Base-by-base conservation (phyloP, 1,140 invertebrate species). In the Ceratosolen fusciceps region DNA sequence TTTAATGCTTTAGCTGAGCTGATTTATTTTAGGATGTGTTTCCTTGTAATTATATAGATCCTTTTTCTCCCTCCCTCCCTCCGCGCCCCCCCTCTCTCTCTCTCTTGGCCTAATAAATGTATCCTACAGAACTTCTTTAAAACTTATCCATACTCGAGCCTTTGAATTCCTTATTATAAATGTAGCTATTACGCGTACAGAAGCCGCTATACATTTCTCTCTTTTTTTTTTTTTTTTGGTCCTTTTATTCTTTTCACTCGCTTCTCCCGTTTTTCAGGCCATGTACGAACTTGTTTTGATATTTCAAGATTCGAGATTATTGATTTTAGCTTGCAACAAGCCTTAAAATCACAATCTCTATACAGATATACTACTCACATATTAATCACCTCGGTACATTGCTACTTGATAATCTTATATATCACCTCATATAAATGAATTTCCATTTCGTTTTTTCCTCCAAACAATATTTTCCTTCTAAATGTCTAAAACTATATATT, bases 11-110 rank as follows among this genome's bases (percentile, higher is more conserved):
- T 26, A 34, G 19, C 8, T 29, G 26, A 43, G 65, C 52, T 70
- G 65, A 77, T 77, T 77, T 77, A 77, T 77, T 68, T 68, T 49
- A 10, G n/a, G 21, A 65, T 37, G 43, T 29, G 31, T 60, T 43
- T 62, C 7, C 4, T 60, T 60, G 24, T 60, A 74, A 60, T 74
- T 65, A 65, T 60, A 29, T 26, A 21, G 49, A 58, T 14, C 12
- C 49, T 52, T 73, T 73, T 72, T 65, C n/a, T n/a, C n/a, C n/a
- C n/a, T n/a, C n/a, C n/a, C n/a, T n/a, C n/a, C n/a, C n/a, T n/a
- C n/a, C n/a, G n/a, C n/a, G n/a, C n/a, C n/a, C n/a, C n/a, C n/a
- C n/a, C n/a, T n/a, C n/a, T n/a, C n/a, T n/a, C n/a, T n/a, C n/a
- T 65, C 14, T 49, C 12, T 39, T 39, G n/a, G 7, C 31, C 0